Evolutionary conservation across 2,888 invertebrate genomes (phyloP), one percentile per base, ranked within the genome.

Genomic region (Heliconius aoede): DNA sequence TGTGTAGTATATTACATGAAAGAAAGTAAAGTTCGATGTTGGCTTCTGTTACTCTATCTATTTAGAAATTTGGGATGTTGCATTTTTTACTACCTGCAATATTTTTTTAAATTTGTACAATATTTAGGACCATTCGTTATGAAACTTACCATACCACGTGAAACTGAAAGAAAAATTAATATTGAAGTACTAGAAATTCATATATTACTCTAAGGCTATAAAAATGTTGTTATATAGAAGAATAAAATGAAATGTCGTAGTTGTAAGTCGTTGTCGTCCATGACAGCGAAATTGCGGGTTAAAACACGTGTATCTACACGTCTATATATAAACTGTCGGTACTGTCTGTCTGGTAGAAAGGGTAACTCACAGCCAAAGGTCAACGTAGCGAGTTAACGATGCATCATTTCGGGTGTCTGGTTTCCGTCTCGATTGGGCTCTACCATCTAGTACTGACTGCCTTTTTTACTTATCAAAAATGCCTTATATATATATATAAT

Each of bases 381-480:
- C 68, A 69, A 51, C n/a, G 68, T 69, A 69, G 68, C 51, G 68
- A 69, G 68, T 46, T 69, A 69, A 69, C 51, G 60, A 72, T 72
- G 71, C 55, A 60, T 55, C 68, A 69, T 69, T 46, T 30, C 30
- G 51, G 68, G 13, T 30, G 51, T 51, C 68, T 51, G 51, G 68
- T 55, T 55, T 69, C 51, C 68, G 68, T 55, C 68, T 55, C 51
- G 21, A 69, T 55, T 69, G 68, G 51, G 15, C 68, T 28, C n/a
- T 55, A n/a, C 51, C 5, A 8, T 28, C n/a, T 51, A 55, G 30
- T 13, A 46, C 21, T 51, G n/a, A 55, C 68, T 65, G 11, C 8
- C 30, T 30, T 69, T 18, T 30, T 51, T n/a, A 13, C 21, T 28
- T 11, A 28, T 26, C 51, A 46, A 9, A 55, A 28, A 28, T 28